Percentiles rank a stretch among this genome's conserved stretches.
These are phyloP conservation scores for Silurus glanis DNA, from an alignment of 2,113 vertebrate genomes.

Conservation along the genomic window DNA sequence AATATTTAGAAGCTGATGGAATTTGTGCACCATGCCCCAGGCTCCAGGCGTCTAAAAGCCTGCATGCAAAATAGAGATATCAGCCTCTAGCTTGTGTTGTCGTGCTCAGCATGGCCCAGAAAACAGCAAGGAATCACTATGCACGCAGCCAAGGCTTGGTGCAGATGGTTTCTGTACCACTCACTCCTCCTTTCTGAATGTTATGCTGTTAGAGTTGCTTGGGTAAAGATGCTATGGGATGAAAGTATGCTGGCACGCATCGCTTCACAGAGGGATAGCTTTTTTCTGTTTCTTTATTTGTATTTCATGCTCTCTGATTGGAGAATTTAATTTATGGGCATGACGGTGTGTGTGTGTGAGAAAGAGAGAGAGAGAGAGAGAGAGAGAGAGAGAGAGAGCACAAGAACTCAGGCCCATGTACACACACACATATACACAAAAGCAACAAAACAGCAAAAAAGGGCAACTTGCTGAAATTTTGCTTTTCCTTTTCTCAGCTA, in stretches of 20 bases:
- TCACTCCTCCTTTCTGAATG: conserved; percentile 49
- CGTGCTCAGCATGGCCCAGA: conserved; percentile 34
- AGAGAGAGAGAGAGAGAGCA: not conserved
- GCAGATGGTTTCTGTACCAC: conserved; percentile 50
- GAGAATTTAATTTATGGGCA: conserved; percentile 73
- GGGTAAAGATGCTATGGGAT: conserved; percentile 56
- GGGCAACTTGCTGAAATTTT: conserved; percentile 42
- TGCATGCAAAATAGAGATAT: conserved; percentile 70
- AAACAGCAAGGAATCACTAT: conserved; percentile 63
- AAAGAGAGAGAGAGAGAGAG: not conserved
- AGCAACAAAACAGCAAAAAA: conserved; percentile 15
- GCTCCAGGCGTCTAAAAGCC: conserved; percentile 62
- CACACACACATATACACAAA: conserved; percentile 34
- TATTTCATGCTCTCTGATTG: conserved; percentile 71
- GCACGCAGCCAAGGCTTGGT: conserved; percentile 63
- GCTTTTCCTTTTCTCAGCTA: conserved; percentile 55
- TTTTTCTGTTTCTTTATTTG: conserved; percentile 59
- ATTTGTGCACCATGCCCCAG: conserved; percentile 67
- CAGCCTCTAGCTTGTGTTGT: conserved; percentile 64
- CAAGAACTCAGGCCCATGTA: conserved; percentile 46
- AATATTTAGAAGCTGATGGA: conserved; percentile 66
- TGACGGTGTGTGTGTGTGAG: conserved; percentile 52
- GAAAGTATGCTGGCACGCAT: conserved; percentile 63
- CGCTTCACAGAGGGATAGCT: conserved; percentile 62
- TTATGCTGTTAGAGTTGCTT: conserved; percentile 62